phyloP scores from a whole-genome alignment of 1,140 invertebrate genomes.

The Hycleus phaleratus region DNA sequence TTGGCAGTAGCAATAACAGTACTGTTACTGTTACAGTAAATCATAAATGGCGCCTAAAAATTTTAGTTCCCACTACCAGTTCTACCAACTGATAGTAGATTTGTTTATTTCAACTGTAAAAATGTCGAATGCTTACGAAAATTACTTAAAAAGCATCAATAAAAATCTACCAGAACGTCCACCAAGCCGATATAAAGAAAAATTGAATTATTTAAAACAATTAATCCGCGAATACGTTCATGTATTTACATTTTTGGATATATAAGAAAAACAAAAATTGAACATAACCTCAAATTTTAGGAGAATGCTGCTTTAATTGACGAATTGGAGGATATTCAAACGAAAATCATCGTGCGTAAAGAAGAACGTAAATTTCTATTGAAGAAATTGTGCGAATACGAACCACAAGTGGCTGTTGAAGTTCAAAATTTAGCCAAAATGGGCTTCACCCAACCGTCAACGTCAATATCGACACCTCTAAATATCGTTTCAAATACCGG shows the following conservation, averaged over 20 bases:
- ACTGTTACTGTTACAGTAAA: too few species aligned
- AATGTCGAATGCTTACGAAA: conserved; percentile 14
- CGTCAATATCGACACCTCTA: background rate
- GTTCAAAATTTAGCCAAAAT: conserved; percentile 31
- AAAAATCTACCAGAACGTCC: conserved; percentile 8
- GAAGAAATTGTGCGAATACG: conserved; percentile 57
- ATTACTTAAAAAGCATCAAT: conserved; percentile 7
- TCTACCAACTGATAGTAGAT: too few species aligned
- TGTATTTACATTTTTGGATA: conserved; percentile 23
- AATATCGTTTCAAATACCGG: background rate
- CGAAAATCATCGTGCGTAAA: conserved; percentile 63
- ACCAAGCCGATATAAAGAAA: conserved; percentile 29
- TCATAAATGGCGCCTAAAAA: too few species aligned
- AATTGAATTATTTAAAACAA: conserved; percentile 34
- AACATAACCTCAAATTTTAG: conserved; percentile 41
- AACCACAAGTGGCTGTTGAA: conserved; percentile 49
- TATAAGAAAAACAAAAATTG: background rate
- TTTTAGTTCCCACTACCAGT: too few species aligned
- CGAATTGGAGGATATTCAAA: conserved; percentile 69
- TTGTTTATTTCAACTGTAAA: too few species aligned
- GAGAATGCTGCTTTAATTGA: conserved; percentile 76
- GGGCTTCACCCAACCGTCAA: conserved; percentile 14
- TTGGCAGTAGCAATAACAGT: too few species aligned
- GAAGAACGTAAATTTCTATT: conserved; percentile 68
- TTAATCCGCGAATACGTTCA: conserved; percentile 38